These are phyloP conservation scores for Aleadryas rufinucha DNA, from an alignment of 2,113 vertebrate genomes.

Conservation along the genomic window DNA sequence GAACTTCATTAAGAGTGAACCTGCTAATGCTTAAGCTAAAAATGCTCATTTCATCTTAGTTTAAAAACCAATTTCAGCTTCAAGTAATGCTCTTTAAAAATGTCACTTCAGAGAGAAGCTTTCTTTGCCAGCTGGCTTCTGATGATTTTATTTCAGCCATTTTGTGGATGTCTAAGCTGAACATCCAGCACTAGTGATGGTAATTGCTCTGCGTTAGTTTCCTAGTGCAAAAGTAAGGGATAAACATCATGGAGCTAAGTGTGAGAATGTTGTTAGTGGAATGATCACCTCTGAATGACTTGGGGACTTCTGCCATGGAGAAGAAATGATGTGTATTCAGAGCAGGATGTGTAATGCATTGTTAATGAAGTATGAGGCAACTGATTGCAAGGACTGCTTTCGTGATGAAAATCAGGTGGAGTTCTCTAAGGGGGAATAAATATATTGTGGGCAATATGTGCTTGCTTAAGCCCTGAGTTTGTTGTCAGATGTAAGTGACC, in stretches of 20 bases:
- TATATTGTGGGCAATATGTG: background rate
- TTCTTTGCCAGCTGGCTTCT: background rate
- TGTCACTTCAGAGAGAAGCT: background rate
- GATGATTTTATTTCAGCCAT: background rate
- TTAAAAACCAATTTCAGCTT: background rate
- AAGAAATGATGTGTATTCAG: background rate
- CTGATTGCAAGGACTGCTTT: background rate
- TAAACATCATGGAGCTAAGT: accelerated
- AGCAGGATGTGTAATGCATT: background rate
- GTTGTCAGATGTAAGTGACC: background rate
- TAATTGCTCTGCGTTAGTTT: background rate
- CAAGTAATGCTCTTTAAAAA: background rate
- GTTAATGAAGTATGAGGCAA: background rate
- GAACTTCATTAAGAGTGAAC: background rate
- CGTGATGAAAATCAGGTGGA: background rate
- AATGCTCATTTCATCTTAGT: background rate
- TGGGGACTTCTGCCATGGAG: background rate
- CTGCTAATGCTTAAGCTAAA: background rate
- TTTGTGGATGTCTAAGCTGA: background rate
- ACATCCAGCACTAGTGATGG: background rate
- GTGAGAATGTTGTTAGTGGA: background rate
- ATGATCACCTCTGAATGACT: background rate
- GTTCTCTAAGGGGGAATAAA: background rate
- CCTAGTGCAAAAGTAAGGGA: background rate
- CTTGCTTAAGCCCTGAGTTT: background rate